Conservation (phyloP, 2,113 vertebrate species). For the Cinclus cinclus region DNA sequence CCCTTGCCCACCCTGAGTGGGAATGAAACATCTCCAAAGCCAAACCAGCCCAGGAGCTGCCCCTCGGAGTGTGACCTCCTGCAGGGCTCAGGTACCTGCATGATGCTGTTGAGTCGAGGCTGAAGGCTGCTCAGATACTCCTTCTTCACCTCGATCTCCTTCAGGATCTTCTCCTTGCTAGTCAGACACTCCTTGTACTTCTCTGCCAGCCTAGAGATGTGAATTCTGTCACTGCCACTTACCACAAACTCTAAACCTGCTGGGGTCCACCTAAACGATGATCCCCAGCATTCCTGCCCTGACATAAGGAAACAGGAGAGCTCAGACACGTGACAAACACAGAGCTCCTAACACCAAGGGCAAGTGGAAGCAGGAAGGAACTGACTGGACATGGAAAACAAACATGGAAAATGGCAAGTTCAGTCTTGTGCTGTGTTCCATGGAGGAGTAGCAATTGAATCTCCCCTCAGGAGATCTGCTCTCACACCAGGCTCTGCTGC, state of each 20-base stretch:
- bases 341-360: not conserved
- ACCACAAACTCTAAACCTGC: not conserved
- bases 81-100: conserved; percentile 84
- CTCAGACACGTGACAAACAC: not conserved
- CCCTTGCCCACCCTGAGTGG: fast-evolving
- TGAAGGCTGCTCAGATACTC: conserved; percentile 95
- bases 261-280: not conserved
- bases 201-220: conserved; percentile 85
- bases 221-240: not conserved
- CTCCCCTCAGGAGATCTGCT: not conserved
- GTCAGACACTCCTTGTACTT: conserved; percentile 90
- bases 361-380: not conserved
- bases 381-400: fast-evolving
- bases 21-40: not conserved
- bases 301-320: not conserved
- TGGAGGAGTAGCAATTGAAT: not conserved
- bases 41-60: not conserved
- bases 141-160: conserved; percentile 96
- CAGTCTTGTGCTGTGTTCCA: fast-evolving
- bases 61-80: fast-evolving
- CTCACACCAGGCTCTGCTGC: not conserved
- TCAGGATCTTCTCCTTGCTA: conserved; percentile 94
- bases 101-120: conserved; percentile 93
- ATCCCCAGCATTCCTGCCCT: not conserved
- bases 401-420: not conserved